These are phyloP conservation scores for Hydropsyche tenuis DNA, from an alignment of 1,140 invertebrate species.

Conservation along the genomic window DNA sequence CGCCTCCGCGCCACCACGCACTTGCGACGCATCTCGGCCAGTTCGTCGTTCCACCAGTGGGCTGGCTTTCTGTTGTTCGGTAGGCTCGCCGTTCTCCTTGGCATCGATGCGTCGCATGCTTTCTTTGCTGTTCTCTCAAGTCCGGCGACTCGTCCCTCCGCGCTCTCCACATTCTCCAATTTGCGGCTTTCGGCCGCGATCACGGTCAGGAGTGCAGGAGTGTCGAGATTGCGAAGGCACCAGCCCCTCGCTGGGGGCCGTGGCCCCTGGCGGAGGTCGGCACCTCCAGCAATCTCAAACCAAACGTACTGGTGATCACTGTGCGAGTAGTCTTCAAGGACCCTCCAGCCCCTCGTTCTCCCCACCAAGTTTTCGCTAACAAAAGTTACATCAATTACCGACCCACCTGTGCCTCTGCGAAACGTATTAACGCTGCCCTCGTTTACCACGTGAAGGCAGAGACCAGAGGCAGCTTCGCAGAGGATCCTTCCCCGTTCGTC, in stretches of 20 bases:
- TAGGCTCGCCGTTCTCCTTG: slow-evolving; percentile 3
- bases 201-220: slow-evolving; percentile 37
- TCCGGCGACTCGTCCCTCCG: slow-evolving; percentile 2
- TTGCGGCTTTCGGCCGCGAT: slow-evolving; percentile 34
- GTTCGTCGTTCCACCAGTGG: slow-evolving; percentile 53
- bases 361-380: slow-evolving; percentile 35
- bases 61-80: neutral
- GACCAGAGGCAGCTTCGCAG: neutral
- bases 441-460: neutral
- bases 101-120: slow-evolving; percentile 21
- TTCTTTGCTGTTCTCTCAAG: slow-evolving; percentile 44
- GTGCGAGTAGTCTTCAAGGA: slow-evolving; percentile 48
- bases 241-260: slow-evolving; percentile 13
- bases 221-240: slow-evolving; percentile 39
- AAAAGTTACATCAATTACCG: slow-evolving; percentile 51
- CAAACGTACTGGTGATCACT: slow-evolving; percentile 53
- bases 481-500: neutral
- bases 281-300: slow-evolving; percentile 15
- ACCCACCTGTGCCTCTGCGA: slow-evolving; percentile 49
- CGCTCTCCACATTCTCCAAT: neutral
- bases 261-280: neutral
- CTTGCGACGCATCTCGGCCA: slow-evolving; percentile 45
- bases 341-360: slow-evolving; percentile 46
- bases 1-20: slow-evolving; percentile 47
- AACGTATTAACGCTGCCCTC: slow-evolving; percentile 27